Conservation (phyloP, 2,888 invertebrate genomes). For the Crioceris asparagi region DNA sequence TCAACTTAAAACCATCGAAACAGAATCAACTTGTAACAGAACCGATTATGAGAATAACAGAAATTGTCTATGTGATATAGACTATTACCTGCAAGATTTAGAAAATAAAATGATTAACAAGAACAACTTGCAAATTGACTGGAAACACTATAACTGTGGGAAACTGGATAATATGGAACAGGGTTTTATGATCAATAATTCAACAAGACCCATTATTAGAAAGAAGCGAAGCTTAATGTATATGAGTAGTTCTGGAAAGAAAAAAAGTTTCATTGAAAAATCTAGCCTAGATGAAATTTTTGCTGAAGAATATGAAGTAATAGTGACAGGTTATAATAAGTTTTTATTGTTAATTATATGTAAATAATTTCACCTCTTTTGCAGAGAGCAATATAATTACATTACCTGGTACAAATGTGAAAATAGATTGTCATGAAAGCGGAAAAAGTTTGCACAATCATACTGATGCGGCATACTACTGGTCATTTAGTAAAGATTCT, state of each 20-base stretch:
- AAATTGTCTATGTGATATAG: conserved; percentile 26
- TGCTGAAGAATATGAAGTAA: conserved; percentile 18
- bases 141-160: conserved; percentile 15
- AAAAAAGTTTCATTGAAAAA: conserved; percentile 17
- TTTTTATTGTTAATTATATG: too few relatives aligned
- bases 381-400: conserved; percentile 15
- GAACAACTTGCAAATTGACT: conserved; percentile 8
- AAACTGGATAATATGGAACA: conserved; percentile 17
- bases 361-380: too few relatives aligned
- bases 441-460: too few relatives aligned
- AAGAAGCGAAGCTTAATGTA: conserved; percentile 26
- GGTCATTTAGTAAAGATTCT: too few relatives aligned
- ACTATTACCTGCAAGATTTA: conserved; percentile 16
- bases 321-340: conserved; percentile 12
- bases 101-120: conserved; percentile 10
- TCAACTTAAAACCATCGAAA: neutral
- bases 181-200: conserved; percentile 22
- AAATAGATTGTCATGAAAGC: too few relatives aligned
- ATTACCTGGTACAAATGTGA: conserved; percentile 20
- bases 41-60: conserved; percentile 22
- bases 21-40: conserved; percentile 16
- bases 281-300: conserved; percentile 20
- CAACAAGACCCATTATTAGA: conserved; percentile 18
- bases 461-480: too few relatives aligned
- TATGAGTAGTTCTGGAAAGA: conserved; percentile 15